phyloP scores from a whole-genome alignment of 1,140 invertebrate species.

The Venturia canescens region DNA sequence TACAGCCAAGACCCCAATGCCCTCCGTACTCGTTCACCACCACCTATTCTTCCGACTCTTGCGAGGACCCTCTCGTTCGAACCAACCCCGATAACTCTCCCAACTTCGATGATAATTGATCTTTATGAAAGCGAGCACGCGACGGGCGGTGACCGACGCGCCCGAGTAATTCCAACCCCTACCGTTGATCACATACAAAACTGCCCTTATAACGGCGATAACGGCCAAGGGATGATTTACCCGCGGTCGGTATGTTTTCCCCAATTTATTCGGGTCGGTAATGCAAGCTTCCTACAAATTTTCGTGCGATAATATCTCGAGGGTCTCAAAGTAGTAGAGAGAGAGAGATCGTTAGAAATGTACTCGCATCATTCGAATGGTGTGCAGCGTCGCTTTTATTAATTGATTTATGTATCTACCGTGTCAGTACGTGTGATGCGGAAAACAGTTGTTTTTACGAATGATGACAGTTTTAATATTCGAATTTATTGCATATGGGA shows the following conservation, averaged over 20 bases:
- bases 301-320: background rate
- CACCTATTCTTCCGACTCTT: background rate
- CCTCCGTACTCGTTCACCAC: background rate
- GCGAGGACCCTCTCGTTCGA: background rate
- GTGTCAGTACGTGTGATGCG: no score
- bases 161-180: background rate
- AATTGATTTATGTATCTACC: no score
- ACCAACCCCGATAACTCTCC: background rate
- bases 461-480: no score
- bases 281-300: background rate
- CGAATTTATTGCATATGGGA: no score
- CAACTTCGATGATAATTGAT: background rate
- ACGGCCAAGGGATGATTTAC: background rate
- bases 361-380: no score
- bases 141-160: background rate
- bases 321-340: no score
- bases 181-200: background rate
- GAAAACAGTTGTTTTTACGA: no score
- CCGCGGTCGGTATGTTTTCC: background rate
- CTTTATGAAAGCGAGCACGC: background rate
- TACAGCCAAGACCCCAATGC: background rate
- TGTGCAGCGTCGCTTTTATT: no score
- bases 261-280: background rate
- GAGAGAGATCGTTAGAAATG: no score
- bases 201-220: constrained; percentile 1